Conservation (phyloP, 2,888 invertebrate species). For the Agrotis segetum region DNA sequence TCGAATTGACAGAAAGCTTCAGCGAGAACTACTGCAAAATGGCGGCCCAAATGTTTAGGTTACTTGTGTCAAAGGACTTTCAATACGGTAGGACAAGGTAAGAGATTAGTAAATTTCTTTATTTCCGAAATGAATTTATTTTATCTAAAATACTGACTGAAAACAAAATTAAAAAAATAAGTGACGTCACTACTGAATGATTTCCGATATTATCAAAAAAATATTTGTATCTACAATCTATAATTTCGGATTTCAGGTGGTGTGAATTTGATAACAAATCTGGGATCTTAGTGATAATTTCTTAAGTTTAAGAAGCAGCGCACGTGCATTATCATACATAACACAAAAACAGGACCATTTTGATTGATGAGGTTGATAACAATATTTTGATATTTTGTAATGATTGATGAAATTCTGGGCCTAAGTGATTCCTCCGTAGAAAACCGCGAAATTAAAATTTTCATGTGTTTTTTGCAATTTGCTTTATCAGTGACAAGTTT, state of each 20-base stretch:
- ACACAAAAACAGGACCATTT: neutral
- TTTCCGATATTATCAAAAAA: neutral
- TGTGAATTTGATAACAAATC: slow-evolving; percentile 1
- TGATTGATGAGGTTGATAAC: slow-evolving; percentile 13
- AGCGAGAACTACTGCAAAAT: no score
- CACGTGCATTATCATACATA: neutral
- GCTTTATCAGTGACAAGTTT: no score
- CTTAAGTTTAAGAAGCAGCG: neutral
- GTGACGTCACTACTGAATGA: slow-evolving; percentile 4
- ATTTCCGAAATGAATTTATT: neutral
- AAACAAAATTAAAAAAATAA: neutral
- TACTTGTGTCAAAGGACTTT: no score
- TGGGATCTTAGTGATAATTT: neutral
- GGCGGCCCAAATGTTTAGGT: no score
- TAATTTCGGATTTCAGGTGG: neutral
- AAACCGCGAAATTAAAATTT: no score
- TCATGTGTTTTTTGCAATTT: no score
- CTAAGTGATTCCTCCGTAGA: no score
- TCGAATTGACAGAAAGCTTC: no score
- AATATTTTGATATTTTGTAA: neutral
- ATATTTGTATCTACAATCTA: neutral
- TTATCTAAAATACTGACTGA: neutral
- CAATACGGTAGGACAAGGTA: no score
- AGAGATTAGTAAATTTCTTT: no score
- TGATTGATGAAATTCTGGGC: neutral